Evolutionary conservation across 1,140 invertebrate species (phyloP).

Genomic region (Drosophila pallidifrons): DNA sequence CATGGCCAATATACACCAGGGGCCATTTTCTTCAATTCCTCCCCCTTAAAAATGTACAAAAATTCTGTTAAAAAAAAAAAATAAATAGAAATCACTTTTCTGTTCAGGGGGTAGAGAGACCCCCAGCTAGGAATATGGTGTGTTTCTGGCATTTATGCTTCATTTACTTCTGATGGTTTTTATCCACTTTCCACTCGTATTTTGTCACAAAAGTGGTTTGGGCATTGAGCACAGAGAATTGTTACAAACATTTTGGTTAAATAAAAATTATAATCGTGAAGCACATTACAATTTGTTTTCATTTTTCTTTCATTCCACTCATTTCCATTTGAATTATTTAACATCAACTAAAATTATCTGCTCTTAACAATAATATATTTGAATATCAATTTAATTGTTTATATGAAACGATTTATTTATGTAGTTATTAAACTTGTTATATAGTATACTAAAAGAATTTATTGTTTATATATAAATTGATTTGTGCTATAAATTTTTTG

Average conservation of each 20-base stretch:
- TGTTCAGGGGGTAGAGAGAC: not conserved
- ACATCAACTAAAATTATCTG: too few relatives aligned
- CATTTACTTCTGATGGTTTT: constrained; percentile 77
- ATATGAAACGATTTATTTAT: too few relatives aligned
- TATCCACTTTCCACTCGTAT: constrained; percentile 1
- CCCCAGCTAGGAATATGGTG: constrained; percentile 15
- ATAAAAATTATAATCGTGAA: not conserved
- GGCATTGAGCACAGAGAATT: not conserved
- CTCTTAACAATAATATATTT: too few relatives aligned
- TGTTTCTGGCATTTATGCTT: constrained; percentile 77
- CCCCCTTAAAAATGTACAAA: not conserved
- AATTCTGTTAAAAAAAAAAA: constrained; percentile 31
- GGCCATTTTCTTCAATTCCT: constrained; percentile 15
- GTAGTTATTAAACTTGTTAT: too few relatives aligned
- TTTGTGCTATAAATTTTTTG: too few relatives aligned
- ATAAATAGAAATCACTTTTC: constrained; percentile 70
- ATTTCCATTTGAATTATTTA: too few relatives aligned
- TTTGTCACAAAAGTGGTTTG: constrained; percentile 5
- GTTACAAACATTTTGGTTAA: not conserved
- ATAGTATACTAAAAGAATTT: too few relatives aligned
- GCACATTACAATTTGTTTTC: not conserved
- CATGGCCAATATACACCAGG: constrained; percentile 38
- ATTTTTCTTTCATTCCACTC: too few relatives aligned
- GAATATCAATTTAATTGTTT: too few relatives aligned
- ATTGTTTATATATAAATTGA: too few relatives aligned